Evolutionary conservation across 2,113 vertebrate species (phyloP), one percentile per base, ranked within the genome.

Genomic region (Ceratotherium simum): DNA sequence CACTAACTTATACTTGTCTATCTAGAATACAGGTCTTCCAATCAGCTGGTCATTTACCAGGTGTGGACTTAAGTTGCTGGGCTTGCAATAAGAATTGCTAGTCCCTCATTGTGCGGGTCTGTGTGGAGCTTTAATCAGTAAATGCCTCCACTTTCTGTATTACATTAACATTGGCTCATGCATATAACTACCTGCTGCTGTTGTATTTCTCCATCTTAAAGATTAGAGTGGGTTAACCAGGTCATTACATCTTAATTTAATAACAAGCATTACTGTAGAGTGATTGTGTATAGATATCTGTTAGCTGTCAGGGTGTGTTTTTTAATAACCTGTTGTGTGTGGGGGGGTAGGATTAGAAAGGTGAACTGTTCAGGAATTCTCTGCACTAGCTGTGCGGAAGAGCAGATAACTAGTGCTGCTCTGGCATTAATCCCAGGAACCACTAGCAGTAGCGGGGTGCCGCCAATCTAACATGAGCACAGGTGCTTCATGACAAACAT

Each of bases 221-320:
- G 98, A 99, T 99, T 99, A 99, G 99, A 99, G 99, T 99, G 99
- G 98, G 99, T 99, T 99, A 99, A 99, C 99, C 97, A 97, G 98
- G 96, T 96, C 98, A 98, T 99, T 99, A 99, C 99, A 99, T 99
- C 99, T 98, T 99, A 99, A 99, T 99, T 99, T 99, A 99, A 99
- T 99, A 99, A 99, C 99, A 98, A 99, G 99, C 99, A 99, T 99
- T 99, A 99, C 99, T 99, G 99, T 99, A 99, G 99, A 99, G 99
- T 99, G 99, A 99, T 98, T 99, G 99, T 99, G 99, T 99, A 98
- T 99, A 99, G 99, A 98, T 98, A 98, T 97, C 98, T 98, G 96
- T 98, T 99, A 99, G 98, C 97, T 98, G 98, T 98, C 98, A 98
- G 98, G 97, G 97, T 98, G 98, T 98, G 97, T 93, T 65, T 89